Conservation (phyloP, 2,888 invertebrate genomes). For the Smittia aterrima region DNA sequence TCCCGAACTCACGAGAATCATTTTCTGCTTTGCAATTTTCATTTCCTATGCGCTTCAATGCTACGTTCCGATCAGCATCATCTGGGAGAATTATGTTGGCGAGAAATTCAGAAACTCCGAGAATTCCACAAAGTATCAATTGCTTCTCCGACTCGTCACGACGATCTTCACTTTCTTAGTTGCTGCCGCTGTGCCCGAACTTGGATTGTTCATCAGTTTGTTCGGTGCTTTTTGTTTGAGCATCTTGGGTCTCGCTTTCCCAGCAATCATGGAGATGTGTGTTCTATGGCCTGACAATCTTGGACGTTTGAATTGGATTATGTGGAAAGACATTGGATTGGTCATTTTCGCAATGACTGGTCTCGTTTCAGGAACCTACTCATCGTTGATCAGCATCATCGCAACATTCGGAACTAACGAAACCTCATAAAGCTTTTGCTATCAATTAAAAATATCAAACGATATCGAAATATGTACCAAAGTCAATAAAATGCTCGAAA, state of each 20-base stretch:
- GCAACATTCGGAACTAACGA: not conserved
- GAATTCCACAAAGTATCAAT: slow-evolving; percentile 56
- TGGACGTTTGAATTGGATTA: slow-evolving; percentile 54
- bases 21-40: slow-evolving; percentile 70
- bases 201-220: slow-evolving; percentile 72
- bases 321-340: slow-evolving; percentile 59
- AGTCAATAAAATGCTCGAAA: too few relatives aligned
- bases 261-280: slow-evolving; percentile 71
- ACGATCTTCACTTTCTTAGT: slow-evolving; percentile 65
- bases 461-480: too few relatives aligned
- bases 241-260: slow-evolving; percentile 70
- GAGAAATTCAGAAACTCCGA: slow-evolving; percentile 50
- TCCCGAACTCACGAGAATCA: slow-evolving; percentile 58
- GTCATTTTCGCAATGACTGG: slow-evolving; percentile 63
- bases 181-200: slow-evolving; percentile 66
- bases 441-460: too few relatives aligned
- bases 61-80: slow-evolving; percentile 80
- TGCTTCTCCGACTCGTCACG: slow-evolving; percentile 56
- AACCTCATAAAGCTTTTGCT: too few relatives aligned
- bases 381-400: slow-evolving; percentile 62
- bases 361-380: slow-evolving; percentile 65
- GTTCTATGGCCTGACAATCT: slow-evolving; percentile 64
- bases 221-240: slow-evolving; percentile 74
- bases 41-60: slow-evolving; percentile 84
- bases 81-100: slow-evolving; percentile 61